Evolutionary conservation across 2,888 invertebrate genomes (phyloP).

Genomic region (Drosophila pegasa): DNA sequence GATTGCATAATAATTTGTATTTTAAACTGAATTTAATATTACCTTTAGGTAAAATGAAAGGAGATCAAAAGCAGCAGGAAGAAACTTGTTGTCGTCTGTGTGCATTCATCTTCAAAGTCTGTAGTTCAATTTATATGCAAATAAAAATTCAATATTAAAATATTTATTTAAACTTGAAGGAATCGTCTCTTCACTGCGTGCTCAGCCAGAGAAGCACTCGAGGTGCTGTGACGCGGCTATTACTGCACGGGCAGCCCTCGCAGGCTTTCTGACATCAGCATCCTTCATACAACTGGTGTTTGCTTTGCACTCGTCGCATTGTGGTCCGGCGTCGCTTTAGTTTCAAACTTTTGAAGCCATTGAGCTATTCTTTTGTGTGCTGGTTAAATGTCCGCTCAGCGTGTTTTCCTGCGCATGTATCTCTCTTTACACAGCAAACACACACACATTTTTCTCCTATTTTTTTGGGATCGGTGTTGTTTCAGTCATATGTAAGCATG

Average conservation of each 20-base stretch:
- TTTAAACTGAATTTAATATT: background rate
- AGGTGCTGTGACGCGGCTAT: constrained; percentile 14
- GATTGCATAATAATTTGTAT: background rate
- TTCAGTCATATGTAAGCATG: constrained; percentile 70
- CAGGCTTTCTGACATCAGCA: constrained; percentile 12
- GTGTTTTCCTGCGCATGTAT: constrained; percentile 19
- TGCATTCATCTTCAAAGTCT: background rate
- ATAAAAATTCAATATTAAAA: background rate
- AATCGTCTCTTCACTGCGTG: background rate
- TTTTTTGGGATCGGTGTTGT: constrained; percentile 33
- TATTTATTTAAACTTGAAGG: background rate
- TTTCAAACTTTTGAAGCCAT: constrained; percentile 65
- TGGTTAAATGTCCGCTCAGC: constrained; percentile 34
- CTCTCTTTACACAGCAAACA: constrained; percentile 25
- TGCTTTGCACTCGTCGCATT: constrained; percentile 49
- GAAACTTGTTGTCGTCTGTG: background rate
- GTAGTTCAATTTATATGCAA: constrained; percentile 12
- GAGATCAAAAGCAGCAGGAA: background rate
- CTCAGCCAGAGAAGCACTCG: background rate
- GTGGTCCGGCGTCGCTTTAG: constrained; percentile 31
- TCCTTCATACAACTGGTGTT: constrained; percentile 35
- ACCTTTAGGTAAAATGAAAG: no score
- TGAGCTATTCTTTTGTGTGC: constrained; percentile 69
- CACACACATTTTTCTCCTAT: constrained; percentile 27
- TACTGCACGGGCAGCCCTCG: constrained; percentile 49